Conservation (phyloP, 2,113 vertebrate species). For the Aviceda subcristata region DNA sequence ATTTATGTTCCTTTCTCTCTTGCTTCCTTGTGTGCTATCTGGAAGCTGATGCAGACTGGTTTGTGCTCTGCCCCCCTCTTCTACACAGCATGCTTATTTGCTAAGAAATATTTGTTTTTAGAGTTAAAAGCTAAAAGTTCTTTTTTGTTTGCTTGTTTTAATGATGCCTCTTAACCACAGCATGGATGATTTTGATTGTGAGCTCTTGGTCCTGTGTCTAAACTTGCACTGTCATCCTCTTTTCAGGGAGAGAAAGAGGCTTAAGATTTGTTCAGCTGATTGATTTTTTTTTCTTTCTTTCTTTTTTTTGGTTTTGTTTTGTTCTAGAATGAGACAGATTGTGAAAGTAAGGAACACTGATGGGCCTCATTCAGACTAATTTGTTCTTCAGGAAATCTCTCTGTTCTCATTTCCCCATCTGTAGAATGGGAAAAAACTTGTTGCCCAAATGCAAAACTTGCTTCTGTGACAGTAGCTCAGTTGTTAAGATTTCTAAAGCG, state of each 20-base stretch:
- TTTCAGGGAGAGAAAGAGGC: background rate
- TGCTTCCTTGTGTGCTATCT: conserved; percentile 35
- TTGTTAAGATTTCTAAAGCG: conserved; percentile 8
- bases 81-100: background rate
- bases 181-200: background rate
- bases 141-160: background rate
- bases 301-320: background rate
- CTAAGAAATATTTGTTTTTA: conserved; percentile 1
- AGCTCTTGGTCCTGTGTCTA: background rate
- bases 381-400: conserved; percentile 40
- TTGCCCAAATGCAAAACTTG: conserved; percentile 20
- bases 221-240: background rate
- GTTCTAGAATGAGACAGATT: conserved; percentile 3
- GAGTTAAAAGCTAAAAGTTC: background rate
- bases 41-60: background rate
- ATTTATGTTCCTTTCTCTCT: conserved; percentile 43
- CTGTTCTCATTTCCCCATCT: conserved; percentile 32
- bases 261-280: background rate
- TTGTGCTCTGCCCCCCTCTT: background rate
- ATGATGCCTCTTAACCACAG: background rate
- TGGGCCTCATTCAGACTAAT: conserved; percentile 13
- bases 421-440: background rate
- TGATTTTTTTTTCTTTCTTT: background rate
- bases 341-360: background rate
- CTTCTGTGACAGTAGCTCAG: background rate